Evolutionary conservation across 2,797 vertebrate genomes (phyloP), one percentile per base, ranked within the genome.

Genomic region (Atherinosoma microstoma): DNA sequence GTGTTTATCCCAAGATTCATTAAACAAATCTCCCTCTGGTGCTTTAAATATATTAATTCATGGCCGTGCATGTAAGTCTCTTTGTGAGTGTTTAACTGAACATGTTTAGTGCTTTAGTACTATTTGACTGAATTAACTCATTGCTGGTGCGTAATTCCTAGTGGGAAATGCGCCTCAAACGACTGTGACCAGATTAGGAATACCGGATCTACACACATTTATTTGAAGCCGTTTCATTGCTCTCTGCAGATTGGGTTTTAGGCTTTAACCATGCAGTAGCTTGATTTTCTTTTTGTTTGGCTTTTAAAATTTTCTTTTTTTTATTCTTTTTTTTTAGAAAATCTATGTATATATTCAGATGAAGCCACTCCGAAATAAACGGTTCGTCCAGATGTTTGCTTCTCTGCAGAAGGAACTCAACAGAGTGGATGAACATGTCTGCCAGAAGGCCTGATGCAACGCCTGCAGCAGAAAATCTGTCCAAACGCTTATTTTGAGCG

Each of bases 401-500:
- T 58, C 58, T 35, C 10, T 42, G 58, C 58, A 47, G 58, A 13
- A 0, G 66, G 13, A 64, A 63, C 77, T 79, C 80, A 78, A 58
- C 84, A 81, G 51, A 27, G 76, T 76, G 82, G 47, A 70, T 77
- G 76, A 83, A 75, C 81, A 89, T 84, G 70, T 83, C 80, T 29
- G 70, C 22, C 81, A 67, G 12, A 36, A 86, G 82, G 86, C 74
- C 75, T 29, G 80, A 72, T 47, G 20, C 27, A 6, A 49, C 3
- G 70, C 77, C 86, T 63, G 80, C 79, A 84, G 92, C 82, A 27
- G 3, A 59, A 69, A 79, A 79, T 69, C 74, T 87, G 81, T 51
- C 30, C 0, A 61, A 15, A 24, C 18, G 42, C 7, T 54, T 10
- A 3, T 56, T 29, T 70, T 53, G 18, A 20, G 3, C 20, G 30